A percentile compares a stretch with the other conserved stretches of the same genome.
Evolutionary conservation across 2,888 invertebrate species (phyloP).

Genomic region (Drosophila prolongata): DNA sequence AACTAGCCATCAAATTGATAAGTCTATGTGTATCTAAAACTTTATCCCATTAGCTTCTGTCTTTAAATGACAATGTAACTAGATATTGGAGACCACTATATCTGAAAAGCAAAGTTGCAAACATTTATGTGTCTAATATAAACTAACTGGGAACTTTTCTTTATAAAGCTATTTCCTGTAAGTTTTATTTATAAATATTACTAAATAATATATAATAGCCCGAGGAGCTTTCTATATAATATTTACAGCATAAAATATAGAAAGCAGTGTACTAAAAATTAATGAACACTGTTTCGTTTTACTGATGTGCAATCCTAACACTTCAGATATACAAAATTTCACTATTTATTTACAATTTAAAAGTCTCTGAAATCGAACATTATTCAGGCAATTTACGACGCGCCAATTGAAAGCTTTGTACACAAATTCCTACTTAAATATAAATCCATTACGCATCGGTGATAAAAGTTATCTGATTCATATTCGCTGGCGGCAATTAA

Average conservation of each 20-base stretch:
- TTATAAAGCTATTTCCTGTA: too few species aligned
- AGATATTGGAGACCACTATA: not conserved
- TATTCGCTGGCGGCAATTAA: constrained; percentile 30
- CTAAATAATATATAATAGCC: not conserved
- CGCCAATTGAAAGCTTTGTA: constrained; percentile 1
- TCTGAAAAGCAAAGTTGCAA: not conserved
- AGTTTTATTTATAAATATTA: too few species aligned
- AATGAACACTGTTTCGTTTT: too few species aligned
- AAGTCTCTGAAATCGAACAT: not conserved
- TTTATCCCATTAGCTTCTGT: not conserved
- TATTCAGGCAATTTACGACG: not conserved
- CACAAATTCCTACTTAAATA: constrained; percentile 8
- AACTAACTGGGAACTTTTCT: too few species aligned
- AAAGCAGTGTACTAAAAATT: not conserved
- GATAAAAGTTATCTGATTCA: constrained; percentile 32
- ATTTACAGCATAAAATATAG: not conserved
- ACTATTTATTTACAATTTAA: not conserved
- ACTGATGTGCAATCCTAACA: not conserved
- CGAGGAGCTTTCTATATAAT: not conserved
- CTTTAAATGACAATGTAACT: not conserved
- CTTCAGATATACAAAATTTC: not conserved
- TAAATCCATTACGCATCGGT: constrained; percentile 8
- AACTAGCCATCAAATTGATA: constrained; percentile 23
- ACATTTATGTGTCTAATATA: too few species aligned
- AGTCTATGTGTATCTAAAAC: constrained; percentile 4